Evolutionary conservation across 2,888 invertebrate genomes (phyloP).

Genomic region (Morpho helenor): DNA sequence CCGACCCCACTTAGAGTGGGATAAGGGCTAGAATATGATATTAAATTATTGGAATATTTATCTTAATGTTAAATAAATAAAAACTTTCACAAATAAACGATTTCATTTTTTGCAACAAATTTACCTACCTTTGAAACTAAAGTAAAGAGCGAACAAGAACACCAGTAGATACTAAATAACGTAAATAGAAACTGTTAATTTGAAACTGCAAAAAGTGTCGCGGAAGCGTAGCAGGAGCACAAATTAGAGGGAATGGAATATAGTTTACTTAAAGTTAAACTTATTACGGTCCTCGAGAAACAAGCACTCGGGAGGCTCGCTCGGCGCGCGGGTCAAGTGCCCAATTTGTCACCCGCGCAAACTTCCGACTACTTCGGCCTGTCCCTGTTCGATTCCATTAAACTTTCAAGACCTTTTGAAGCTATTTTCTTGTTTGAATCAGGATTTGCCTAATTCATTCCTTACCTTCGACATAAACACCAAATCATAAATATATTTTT

Average conservation of each 20-base stretch:
- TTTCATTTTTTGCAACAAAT: conserved; percentile 19
- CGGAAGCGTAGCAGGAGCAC: conserved; percentile 48
- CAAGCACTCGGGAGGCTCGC: conserved; percentile 69
- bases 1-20: too few relatives aligned
- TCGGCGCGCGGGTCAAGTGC: conserved; percentile 74
- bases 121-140: conserved; percentile 24
- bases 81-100: conserved; percentile 12
- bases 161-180: conserved; percentile 26
- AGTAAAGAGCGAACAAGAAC: conserved; percentile 26
- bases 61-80: neutral
- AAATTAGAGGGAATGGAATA: conserved; percentile 77
- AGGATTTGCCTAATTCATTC: conserved; percentile 64
- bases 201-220: conserved; percentile 56
- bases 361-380: conserved; percentile 68
- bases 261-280: conserved; percentile 79
- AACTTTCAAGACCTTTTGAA: conserved; percentile 78
- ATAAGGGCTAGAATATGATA: neutral
- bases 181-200: conserved; percentile 51
- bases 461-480: conserved; percentile 4
- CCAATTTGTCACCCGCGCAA: conserved; percentile 78
- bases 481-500: too few relatives aligned
- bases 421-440: conserved; percentile 75
- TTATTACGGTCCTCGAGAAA: conserved; percentile 77
- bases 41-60: neutral
- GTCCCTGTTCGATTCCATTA: conserved; percentile 77